Conservation (phyloP, 2,888 invertebrate species). For the Dermolepida albohirtum region DNA sequence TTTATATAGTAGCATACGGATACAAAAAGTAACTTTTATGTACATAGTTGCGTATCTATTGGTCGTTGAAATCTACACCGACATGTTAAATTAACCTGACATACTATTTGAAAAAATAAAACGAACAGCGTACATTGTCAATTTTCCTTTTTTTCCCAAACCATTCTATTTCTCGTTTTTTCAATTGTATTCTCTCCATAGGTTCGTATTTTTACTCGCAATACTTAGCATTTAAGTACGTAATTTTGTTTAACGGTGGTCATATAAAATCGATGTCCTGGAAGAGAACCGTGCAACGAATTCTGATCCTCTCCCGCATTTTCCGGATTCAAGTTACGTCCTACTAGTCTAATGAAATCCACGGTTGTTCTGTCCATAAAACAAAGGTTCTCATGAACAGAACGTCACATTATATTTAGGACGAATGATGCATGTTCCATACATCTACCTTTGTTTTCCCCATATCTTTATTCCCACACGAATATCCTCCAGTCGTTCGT, state of each 20-base stretch:
- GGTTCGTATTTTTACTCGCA: slow-evolving; percentile 41
- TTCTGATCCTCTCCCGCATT: slow-evolving; percentile 28
- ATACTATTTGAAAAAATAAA: no score
- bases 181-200: no score
- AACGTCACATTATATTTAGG: slow-evolving; percentile 28
- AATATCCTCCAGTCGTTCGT: background rate
- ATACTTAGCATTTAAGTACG: slow-evolving; percentile 50
- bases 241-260: slow-evolving; percentile 54
- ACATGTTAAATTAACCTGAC: no score
- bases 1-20: no score
- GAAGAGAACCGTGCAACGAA: slow-evolving; percentile 49
- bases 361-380: slow-evolving; percentile 41
- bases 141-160: no score
- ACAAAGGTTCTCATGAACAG: slow-evolving; percentile 36
- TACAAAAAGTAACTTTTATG: no score
- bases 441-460: background rate
- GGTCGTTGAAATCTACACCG: no score
- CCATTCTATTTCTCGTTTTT: no score
- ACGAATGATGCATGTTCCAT: slow-evolving; percentile 14
- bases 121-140: no score
- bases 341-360: slow-evolving; percentile 38
- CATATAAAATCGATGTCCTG: slow-evolving; percentile 56
- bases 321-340: slow-evolving; percentile 2
- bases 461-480: background rate
- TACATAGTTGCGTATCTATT: no score